Evolutionary conservation across 2,113 vertebrate species (phyloP), one percentile per base, ranked within the genome.

Genomic region (Phaethon lepturus): DNA sequence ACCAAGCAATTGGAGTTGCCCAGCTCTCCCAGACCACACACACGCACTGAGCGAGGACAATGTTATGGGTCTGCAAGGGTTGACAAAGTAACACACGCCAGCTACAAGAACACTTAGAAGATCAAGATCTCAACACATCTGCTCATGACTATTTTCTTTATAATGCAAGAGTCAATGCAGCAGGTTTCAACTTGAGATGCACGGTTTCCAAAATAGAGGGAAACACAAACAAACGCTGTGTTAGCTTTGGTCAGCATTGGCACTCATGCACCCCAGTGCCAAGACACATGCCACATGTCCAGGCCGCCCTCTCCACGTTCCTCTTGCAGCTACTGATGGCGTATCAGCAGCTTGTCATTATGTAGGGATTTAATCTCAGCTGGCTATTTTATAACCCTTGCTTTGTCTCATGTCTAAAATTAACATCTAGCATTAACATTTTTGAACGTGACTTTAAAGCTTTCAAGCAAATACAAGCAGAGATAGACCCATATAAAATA

Each of bases 351-450:
- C 91, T 97, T 97, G 98, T 98, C 95, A 97, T 98, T 98, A 98
- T 97, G 95, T 35, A 97, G 94, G 93, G 94, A 98, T 97, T 98
- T 97, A 94, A 97, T 95, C 97, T 98, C 95, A 96, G 95, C 90
- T 94, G 97, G 97, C 96, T 97, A 96, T 98, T 98, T 98, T 95
- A 97, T 96, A 98, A 98, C 93, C 97, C 97, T 92, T 16, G 63
- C 91, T 98, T 98, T 97, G 97, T 89, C 96, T 96, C 97, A 97
- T 97, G 97, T 98, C 99, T 99, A 98, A 99, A 98, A 99, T 99
- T 99, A 99, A 98, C 96, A 98, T 96, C 98, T 98, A 98, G 97
- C 98, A 98, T 98, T 98, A 98, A 98, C 98, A 98, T 98, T 98
- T 99, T 98, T 98, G 94, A 98, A 98, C 50, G 56, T 96, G 97